Conservation (phyloP, 2,113 vertebrate genomes). For the Ceyx cyanopectus region DNA sequence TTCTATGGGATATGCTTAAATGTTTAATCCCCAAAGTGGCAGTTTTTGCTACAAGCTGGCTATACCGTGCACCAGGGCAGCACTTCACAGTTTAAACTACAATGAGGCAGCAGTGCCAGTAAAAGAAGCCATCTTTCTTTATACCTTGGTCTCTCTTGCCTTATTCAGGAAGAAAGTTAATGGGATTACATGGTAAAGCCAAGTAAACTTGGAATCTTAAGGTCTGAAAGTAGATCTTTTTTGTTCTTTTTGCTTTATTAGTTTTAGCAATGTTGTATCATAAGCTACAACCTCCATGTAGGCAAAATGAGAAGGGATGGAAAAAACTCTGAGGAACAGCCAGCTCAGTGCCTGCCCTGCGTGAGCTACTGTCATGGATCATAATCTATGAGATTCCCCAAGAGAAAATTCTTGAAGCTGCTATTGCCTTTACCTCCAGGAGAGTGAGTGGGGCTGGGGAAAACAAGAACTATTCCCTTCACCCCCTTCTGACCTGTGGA, state of each 20-base stretch:
- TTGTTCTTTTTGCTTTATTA: background rate
- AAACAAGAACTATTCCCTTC: background rate
- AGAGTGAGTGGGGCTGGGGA: background rate
- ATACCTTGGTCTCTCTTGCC: background rate
- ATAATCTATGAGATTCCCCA: background rate
- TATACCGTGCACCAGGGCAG: background rate
- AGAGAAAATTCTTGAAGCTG: background rate
- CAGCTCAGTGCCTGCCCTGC: accelerated
- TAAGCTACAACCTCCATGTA: background rate
- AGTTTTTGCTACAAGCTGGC: background rate
- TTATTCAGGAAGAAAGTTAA: background rate
- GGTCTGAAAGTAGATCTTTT: background rate
- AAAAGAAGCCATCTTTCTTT: background rate
- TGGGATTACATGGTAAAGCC: background rate
- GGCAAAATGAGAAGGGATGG: background rate
- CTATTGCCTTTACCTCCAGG: background rate
- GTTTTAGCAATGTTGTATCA: background rate
- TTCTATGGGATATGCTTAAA: background rate
- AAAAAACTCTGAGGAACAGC: accelerated
- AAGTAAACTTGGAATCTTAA: background rate
- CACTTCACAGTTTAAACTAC: background rate
- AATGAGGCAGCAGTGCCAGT: background rate
- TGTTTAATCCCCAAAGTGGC: background rate
- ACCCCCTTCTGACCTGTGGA: background rate
- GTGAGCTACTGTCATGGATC: accelerated